Base-by-base conservation (phyloP, 2,888 invertebrate species). In the Harpalus rufipes region DNA sequence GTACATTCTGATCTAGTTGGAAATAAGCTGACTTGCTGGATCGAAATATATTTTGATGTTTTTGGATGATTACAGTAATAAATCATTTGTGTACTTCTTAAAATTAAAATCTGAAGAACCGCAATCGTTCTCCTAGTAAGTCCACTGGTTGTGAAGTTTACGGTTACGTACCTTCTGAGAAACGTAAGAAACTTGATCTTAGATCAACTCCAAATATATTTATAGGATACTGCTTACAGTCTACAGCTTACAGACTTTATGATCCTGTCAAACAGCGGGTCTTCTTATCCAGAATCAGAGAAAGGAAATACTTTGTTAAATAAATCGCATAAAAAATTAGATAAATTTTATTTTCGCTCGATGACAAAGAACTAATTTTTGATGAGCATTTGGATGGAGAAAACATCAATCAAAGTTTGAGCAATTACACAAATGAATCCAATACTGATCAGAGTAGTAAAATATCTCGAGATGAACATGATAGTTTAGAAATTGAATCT, bases 51-150 rank as follows among this genome's bases (percentile, higher is more conserved):
- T 78, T 18, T 18, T 78, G 10, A 41, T 39, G 8, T 68, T 18
- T 4, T 18, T 68, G 12, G 68, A 68, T 39, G 68, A 68, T 10
- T 68, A 68, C 16, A 68, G 32, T 5, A 4, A 25, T 7, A 68
- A 68, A 68, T 14, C 39, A n/a, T 68, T 68, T 68, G 68, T 16
- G 1, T 68, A 7, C 68, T 68, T 21, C 39, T n/a, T 87, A 6
- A 87, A 86, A 68, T 10, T n/a, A 10, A 88, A 87, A 59, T 72
- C 68, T 21, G 85, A 87, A 39, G 86, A 68, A 32, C 32, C 32
- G 32, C 41, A 90, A 90, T 74, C 74, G 89, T 16, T 80, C 86
- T 25, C 86, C 87, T 14, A 87, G 14, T 61, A 16, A 8, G 8
- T 14, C 16, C 8, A 61, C 14, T 8, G 86, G 86, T n/a, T 86